Conservation (phyloP, 92 coral and sea anemone species). For the Paramuricea clavata region DNA sequence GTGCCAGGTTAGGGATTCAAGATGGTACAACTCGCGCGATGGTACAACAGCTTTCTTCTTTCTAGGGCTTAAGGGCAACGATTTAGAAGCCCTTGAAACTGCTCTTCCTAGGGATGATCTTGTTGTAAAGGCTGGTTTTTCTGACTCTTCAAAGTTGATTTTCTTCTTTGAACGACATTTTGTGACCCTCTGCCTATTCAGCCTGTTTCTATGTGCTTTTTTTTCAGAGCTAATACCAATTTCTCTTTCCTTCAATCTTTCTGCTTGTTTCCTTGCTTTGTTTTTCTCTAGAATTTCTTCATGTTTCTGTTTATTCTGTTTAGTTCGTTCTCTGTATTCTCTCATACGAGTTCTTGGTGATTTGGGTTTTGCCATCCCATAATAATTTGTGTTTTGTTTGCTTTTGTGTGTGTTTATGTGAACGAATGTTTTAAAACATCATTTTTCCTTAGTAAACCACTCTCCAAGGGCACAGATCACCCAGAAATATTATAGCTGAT, state of each 20-base stretch:
- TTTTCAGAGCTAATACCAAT: slow-evolving; percentile 51
- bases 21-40: slow-evolving; percentile 55
- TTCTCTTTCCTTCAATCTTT: slow-evolving; percentile 55
- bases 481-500: neutral
- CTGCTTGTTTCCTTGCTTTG: slow-evolving; percentile 49
- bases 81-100: slow-evolving; percentile 52
- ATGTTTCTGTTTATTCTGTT: neutral
- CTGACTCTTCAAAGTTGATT: slow-evolving; percentile 33
- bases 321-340: slow-evolving; percentile 51
- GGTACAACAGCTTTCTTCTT: slow-evolving; percentile 63
- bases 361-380: slow-evolving; percentile 30
- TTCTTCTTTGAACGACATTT: slow-evolving; percentile 49
- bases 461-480: neutral
- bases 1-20: neutral
- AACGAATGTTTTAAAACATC: neutral
- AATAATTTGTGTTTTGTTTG: neutral
- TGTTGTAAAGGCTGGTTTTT: slow-evolving; percentile 45
- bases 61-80: slow-evolving; percentile 54
- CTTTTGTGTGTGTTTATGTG: neutral
- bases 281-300: slow-evolving; percentile 50
- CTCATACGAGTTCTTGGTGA: slow-evolving; percentile 48
- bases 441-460: neutral
- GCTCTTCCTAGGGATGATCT: slow-evolving; percentile 62
- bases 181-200: slow-evolving; percentile 57
- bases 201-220: slow-evolving; percentile 56